Evolutionary conservation across 1,140 invertebrate species (phyloP).

Genomic region (Scaptomyza pallida): DNA sequence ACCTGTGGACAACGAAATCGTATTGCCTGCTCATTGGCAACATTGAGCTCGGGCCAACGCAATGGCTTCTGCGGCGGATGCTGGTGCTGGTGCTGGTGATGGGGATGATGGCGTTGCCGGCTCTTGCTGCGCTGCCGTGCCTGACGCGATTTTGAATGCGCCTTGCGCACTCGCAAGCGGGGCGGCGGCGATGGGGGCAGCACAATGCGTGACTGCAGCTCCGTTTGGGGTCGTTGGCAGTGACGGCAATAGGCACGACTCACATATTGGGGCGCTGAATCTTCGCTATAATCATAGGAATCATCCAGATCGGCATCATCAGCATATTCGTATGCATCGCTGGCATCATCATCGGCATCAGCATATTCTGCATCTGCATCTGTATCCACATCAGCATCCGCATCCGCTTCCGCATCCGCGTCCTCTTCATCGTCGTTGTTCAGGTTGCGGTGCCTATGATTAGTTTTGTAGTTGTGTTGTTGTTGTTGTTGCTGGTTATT

Average conservation of each 20-base stretch:
- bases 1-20: constrained; percentile 80
- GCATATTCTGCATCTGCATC: constrained; percentile 9
- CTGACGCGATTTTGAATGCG: constrained; percentile 54
- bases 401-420: constrained; percentile 2
- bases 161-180: constrained; percentile 37
- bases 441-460: constrained; percentile 11
- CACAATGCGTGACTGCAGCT: constrained; percentile 41
- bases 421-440: background rate
- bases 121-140: constrained; percentile 61
- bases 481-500: constrained; percentile 8
- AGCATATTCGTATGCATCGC: background rate
- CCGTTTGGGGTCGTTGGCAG: constrained; percentile 66
- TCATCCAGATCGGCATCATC: constrained; percentile 19
- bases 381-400: constrained; percentile 11
- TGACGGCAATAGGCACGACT: constrained; percentile 59
- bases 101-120: constrained; percentile 44
- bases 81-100: constrained; percentile 11
- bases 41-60: constrained; percentile 63
- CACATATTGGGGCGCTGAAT: background rate
- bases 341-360: background rate
- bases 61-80: constrained; percentile 11
- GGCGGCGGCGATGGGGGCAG: no score
- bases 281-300: constrained; percentile 5
- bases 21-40: constrained; percentile 78
- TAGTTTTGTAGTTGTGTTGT: constrained; percentile 31